A percentile compares a stretch with the other conserved stretches of the same genome.
phyloP scores from a whole-genome alignment of 2,888 invertebrate species.

The Heliconius ethilla region DNA sequence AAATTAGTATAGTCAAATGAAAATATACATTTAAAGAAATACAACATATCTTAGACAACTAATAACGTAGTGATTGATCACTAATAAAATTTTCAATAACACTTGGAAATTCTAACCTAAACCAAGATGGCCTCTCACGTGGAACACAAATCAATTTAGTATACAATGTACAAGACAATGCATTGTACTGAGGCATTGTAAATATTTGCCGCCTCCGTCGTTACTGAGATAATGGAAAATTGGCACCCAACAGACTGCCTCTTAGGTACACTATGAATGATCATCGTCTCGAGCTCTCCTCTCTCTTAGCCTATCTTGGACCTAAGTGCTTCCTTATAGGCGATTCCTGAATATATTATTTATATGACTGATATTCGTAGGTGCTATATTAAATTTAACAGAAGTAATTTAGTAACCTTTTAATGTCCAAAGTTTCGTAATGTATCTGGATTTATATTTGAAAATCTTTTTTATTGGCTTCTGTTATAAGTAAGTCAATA shows the following conservation, averaged over 20 bases:
- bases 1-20: neutral
- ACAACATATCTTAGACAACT: neutral
- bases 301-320: conserved; percentile 45
- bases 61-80: neutral
- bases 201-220: conserved; percentile 63
- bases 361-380: neutral
- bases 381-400: neutral
- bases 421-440: neutral
- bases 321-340: conserved; percentile 9
- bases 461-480: neutral
- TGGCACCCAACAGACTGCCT: conserved; percentile 62
- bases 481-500: too few relatives aligned
- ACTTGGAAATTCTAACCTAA: conserved; percentile 49
- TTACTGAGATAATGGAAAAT: conserved; percentile 67
- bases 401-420: too few relatives aligned
- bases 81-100: neutral
- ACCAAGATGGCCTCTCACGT: conserved; percentile 45
- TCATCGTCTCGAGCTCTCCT: conserved; percentile 49
- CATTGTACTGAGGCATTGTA: conserved; percentile 57
- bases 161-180: conserved; percentile 62
- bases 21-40: neutral
- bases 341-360: conserved; percentile 1
- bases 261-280: conserved; percentile 65
- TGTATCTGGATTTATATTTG: neutral
- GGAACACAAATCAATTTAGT: conserved; percentile 51